Base-by-base conservation (phyloP, 2,113 vertebrate species). In the Myrmophylax atrothorax region DNA sequence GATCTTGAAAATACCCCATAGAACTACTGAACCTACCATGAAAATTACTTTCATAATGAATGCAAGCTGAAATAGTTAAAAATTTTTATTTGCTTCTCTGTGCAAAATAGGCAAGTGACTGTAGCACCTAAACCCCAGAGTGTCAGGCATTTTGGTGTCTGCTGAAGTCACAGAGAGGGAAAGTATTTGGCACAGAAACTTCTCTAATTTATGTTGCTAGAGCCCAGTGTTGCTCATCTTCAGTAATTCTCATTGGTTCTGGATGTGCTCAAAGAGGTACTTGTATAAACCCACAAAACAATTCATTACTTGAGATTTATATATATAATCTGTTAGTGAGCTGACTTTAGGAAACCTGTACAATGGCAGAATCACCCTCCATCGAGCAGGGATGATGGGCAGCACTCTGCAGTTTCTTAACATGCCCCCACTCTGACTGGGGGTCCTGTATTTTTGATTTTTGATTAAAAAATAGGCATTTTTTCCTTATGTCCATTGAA, bases 291-390 rank as follows among this genome's bases (percentile, higher is more conserved):
- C 33, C 55, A 67, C 26, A 70, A 77, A 91, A 55, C 7, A 40
- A 3, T 25, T 33, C 16, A 80, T 91, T 38, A 31, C 7, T n/a
- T 53, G 59, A 47, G 38, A 74, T 63, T 62, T 60, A 77, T 76
- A 69, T 46, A 47, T 22, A 49, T 25, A 44, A 3, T 67, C 46
- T 69, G 44, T n/a, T 55, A 84, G 55, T 31, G 46, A 87, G 33
- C 10, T 88, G n/a, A 60, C 55, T 80, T 80, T 6, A 47, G 9
- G 42, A 66, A 88, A 58, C 18, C 5, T 38, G 9, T 46, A 33
- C 15, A 66, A 33, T 0, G 18, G 35, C 38, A 87, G 69, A 72
- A 40, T 80, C 29, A 20, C 49, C 24, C 1, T 1, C 25, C 0
- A 0, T 29, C 4, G 12, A 49, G 38, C 12, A 55, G 55, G 18